phyloP scores from a whole-genome alignment of 2,888 invertebrate genomes.

The Eulithis prunata region DNA sequence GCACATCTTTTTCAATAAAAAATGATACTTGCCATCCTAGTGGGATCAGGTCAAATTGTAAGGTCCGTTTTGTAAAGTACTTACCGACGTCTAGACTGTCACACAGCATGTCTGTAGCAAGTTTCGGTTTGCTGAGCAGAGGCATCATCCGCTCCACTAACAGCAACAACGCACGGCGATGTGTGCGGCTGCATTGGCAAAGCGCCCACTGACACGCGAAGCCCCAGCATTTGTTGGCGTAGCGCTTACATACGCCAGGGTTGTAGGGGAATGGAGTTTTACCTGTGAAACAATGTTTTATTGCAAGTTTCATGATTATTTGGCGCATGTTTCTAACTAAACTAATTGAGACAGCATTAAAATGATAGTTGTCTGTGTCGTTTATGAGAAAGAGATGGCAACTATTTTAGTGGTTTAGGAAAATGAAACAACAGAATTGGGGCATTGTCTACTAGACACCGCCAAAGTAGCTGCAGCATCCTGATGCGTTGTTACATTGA shows the following conservation, averaged over 20 bases:
- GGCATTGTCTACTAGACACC: no score
- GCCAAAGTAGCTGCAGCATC: no score
- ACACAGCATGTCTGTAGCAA: slow-evolving; percentile 96
- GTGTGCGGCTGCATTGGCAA: slow-evolving; percentile 84
- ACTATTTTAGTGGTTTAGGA: no score
- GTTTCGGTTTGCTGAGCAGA: slow-evolving; percentile 91
- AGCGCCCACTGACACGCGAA: slow-evolving; percentile 90
- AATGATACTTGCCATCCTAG: no score
- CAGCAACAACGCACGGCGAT: slow-evolving; percentile 91
- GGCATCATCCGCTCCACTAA: slow-evolving; percentile 93
- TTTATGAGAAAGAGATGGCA: no score
- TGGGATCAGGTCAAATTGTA: no score
- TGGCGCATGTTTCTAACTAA: no score
- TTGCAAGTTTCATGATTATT: background rate
- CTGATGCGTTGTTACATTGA: no score
- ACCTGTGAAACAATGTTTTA: slow-evolving; percentile 38
- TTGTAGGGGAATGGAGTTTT: slow-evolving; percentile 84
- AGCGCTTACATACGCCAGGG: slow-evolving; percentile 74
- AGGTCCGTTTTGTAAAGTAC: background rate
- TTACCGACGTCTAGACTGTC: slow-evolving; percentile 88
- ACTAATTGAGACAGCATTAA: no score
- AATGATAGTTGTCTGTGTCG: no score
- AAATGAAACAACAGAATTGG: no score
- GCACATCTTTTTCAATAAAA: no score
- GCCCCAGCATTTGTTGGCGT: slow-evolving; percentile 90